Conservation (phyloP, 2,888 invertebrate genomes). For the Embidobia sp. region DNA sequence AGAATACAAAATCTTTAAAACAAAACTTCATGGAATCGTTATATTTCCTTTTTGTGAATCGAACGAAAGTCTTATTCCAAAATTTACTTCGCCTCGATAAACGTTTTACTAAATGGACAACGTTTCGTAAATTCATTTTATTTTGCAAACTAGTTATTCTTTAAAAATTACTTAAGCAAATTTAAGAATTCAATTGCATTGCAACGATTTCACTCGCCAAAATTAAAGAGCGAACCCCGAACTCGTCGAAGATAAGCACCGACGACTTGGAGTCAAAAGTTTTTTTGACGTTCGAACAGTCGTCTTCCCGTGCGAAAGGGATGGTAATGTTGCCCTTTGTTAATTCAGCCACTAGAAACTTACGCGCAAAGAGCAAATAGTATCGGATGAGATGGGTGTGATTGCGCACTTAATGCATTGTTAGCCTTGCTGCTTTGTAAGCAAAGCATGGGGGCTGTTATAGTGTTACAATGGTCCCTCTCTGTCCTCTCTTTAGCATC, state of each 20-base stretch:
- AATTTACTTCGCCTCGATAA: no score
- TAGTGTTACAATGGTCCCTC: slow-evolving; percentile 77
- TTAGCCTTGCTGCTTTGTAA: slow-evolving; percentile 78
- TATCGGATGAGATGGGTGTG: slow-evolving; percentile 82
- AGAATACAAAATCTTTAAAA: no score
- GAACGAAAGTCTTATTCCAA: no score
- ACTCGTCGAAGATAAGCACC: slow-evolving; percentile 5
- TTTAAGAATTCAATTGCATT: no score
- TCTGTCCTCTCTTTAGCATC: slow-evolving; percentile 72
- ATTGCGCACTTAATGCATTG: slow-evolving; percentile 82
- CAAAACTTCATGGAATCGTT: no score
- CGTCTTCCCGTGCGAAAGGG: slow-evolving; percentile 48
- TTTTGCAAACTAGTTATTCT: no score
- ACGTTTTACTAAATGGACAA: no score
- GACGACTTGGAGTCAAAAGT: slow-evolving; percentile 21
- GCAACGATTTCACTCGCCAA: no score
- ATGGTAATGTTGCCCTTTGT: slow-evolving; percentile 69
- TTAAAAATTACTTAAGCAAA: no score
- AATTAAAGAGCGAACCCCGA: no score
- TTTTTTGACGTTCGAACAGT: slow-evolving; percentile 31
- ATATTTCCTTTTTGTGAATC: no score
- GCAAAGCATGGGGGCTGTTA: slow-evolving; percentile 79
- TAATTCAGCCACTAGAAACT: slow-evolving; percentile 77
- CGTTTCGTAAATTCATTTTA: no score
- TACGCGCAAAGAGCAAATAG: slow-evolving; percentile 81